Base-by-base conservation (phyloP, 2,888 invertebrate genomes). In the Hypolimnas misippus region DNA sequence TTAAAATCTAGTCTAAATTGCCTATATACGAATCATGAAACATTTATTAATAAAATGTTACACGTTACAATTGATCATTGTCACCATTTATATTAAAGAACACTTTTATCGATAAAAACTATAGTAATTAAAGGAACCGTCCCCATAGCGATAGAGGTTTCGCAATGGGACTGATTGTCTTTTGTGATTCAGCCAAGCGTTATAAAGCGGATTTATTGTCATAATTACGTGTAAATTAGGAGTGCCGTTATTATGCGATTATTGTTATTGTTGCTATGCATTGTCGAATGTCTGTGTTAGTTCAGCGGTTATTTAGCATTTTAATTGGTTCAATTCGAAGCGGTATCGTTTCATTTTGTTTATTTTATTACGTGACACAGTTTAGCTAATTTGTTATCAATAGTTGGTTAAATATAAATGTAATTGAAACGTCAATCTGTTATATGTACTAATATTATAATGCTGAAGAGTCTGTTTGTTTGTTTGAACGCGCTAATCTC, bases 111-210 rank as follows among this genome's bases (percentile, higher is more conserved):
- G n/a, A n/a, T n/a, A n/a, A n/a, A n/a, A n/a, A n/a, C n/a, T n/a
- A n/a, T n/a, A n/a, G n/a, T n/a, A n/a, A n/a, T n/a, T n/a, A n/a
- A 16, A 17, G 8, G n/a, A n/a, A 46, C 12, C 6, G 4, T 5
- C 1, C 0, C 31, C 12, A 46, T 44, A 68, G 62, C 60, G 63
- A 19, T 17, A 49, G 21, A 12, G 7, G 16, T 25, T 44, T 16
- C 25, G 21, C 38, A 21, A 50, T 46, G 19, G 53, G 35, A 10
- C 62, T 58, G 57, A 63, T 63, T 58, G 53, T 57, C 61, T 42
- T 60, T 64, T 64, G 60, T 64, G 35, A 44, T 12, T 38, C 64
- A 52, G 16, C 35, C 60, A 29, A 44, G 60, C 42, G 55, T 17
- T 21, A 46, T 40, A 35, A 31, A 49, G 16, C 12, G 51, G 53